Base-by-base conservation (phyloP, 2,888 invertebrate species). In the Drosophila incognita region DNA sequence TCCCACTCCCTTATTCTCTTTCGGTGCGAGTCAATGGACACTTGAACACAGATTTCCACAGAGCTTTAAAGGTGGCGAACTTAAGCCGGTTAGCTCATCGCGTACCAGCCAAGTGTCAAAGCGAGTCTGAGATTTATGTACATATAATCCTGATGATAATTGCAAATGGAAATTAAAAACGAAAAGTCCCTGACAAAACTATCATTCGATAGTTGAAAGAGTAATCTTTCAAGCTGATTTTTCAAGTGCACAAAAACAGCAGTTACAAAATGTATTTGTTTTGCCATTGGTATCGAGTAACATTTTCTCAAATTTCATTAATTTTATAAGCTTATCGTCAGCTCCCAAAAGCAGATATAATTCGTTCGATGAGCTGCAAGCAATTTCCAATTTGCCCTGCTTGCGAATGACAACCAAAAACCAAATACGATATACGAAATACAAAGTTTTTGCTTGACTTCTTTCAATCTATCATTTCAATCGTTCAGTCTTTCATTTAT, bases 1-100 rank as follows among this genome's bases (percentile, higher is more conserved):
- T 11, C 8, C 13, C n/a, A 18, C 24, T 18, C 13, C 11, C 8
- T 5, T 13, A 11, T 11, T 6, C n/a, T 21, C 4, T 6, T 5
- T 36, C n/a, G 24, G 29, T 52, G 66, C 42, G 29, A 18, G 35
- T 36, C 54, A 68, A 57, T 56, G 60, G 13, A 57, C 59, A 74
- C 74, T 76, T 76, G 71, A 63, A 70, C 77, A 81, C 77, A 57
- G 77, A 77, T 77, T 77, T 76, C 42, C 72, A 49, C 10, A 61
- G 81, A 40, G 71, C 81, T 76, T 62, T 56, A 27, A 64, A 76
- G 77, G 71, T 76, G 65, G 29, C 59, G 40, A 49, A 58, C 62
- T 81, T 76, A 81, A 63, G 29, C 46, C 35, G 35, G 42, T 62
- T 58, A 59, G 51, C 79, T 73, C 75, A 49, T 52, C 7, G 42